These are phyloP conservation scores for Cyclura pinguis DNA, from an alignment of 2,797 vertebrate genomes.

Conservation along the genomic window DNA sequence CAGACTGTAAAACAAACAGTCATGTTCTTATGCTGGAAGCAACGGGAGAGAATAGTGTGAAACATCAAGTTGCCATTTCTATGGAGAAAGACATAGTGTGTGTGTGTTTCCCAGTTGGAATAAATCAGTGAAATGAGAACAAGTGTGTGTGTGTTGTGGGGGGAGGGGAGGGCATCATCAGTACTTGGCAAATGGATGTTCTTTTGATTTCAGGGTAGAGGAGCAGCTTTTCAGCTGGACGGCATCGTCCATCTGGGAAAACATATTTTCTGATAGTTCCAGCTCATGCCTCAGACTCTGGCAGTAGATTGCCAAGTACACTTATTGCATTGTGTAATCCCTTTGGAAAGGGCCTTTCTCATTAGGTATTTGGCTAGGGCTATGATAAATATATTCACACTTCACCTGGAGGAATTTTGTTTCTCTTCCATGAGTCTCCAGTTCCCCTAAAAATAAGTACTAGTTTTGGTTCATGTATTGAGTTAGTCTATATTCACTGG, in stretches of 20 bases:
- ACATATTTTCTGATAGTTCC: conserved; percentile 38
- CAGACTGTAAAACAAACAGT: neutral
- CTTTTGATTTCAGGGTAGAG: conserved; percentile 22
- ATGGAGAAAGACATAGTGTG: neutral
- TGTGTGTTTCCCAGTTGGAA: neutral
- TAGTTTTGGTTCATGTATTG: neutral
- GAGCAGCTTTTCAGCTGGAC: conserved; percentile 20
- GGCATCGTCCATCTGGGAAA: conserved; percentile 33
- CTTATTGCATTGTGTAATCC: conserved; percentile 52
- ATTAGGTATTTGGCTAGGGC: conserved; percentile 49
- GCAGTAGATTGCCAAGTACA: conserved; percentile 28
- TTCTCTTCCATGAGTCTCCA: conserved; percentile 42
- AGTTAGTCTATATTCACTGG: neutral
- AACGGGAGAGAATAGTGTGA: neutral
- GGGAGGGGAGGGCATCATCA: neutral
- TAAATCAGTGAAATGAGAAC: neutral
- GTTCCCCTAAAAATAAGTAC: conserved; percentile 15
- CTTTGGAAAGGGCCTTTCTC: conserved; percentile 49
- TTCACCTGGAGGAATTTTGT: conserved; percentile 43
- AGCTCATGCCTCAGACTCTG: conserved; percentile 19
- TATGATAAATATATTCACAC: conserved; percentile 40
- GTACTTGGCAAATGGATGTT: conserved; percentile 1
- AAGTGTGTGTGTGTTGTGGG: neutral
- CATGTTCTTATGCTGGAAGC: neutral
- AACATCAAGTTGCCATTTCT: neutral